Evolutionary conservation across 2,113 vertebrate species (phyloP).

Genomic region (Dolichotis patagonum): DNA sequence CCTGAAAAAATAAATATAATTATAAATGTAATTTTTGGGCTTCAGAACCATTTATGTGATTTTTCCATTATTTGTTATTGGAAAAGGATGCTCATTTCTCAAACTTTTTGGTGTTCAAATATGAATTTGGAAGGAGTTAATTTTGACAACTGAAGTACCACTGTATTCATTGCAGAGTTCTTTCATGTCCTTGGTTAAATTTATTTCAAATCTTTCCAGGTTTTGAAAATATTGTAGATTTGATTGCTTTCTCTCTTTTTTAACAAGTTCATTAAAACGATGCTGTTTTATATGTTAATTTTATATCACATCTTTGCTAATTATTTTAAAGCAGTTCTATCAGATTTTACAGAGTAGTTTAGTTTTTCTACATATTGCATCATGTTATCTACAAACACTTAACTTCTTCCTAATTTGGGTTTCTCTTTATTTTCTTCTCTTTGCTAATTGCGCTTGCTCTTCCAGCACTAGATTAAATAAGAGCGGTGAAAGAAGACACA

Average conservation of each 20-base stretch:
- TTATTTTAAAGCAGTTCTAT: background rate
- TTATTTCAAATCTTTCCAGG: background rate
- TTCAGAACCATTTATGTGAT: background rate
- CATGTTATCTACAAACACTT: background rate
- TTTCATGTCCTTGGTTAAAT: background rate
- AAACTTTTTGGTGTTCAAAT: background rate
- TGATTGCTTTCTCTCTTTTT: background rate
- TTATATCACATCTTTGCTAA: background rate
- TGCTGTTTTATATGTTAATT: background rate
- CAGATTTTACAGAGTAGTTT: background rate
- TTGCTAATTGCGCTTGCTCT: background rate
- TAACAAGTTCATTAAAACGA: background rate
- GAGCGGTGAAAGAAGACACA: background rate
- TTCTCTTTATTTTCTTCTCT: background rate
- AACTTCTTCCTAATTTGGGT: background rate
- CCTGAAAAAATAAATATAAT: too few relatives aligned
- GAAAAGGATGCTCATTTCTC: background rate
- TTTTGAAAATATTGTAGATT: background rate
- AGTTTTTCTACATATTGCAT: background rate
- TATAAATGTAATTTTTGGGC: background rate
- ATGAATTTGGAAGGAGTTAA: background rate
- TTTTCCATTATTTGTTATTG: background rate
- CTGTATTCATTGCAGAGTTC: background rate
- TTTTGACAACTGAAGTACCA: background rate
- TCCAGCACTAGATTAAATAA: background rate